Evolutionary conservation across 2,797 vertebrate genomes (phyloP).

Genomic region (Gambusia yucatana): DNA sequence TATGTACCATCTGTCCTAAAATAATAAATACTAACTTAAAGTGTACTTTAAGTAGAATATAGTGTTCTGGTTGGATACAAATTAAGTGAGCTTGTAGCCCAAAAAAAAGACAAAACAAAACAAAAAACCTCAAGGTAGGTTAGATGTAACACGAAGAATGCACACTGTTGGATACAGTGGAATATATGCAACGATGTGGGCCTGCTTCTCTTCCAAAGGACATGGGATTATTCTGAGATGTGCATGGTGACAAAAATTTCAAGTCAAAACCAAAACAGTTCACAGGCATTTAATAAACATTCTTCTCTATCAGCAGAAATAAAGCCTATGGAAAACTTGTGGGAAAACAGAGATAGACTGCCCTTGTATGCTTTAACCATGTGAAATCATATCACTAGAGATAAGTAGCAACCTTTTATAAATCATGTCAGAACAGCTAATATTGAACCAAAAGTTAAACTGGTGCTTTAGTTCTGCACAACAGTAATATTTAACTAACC

Average conservation of each 20-base stretch:
- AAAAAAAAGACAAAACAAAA: no score
- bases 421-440: background rate
- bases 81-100: background rate
- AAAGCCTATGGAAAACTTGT: background rate
- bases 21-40: background rate
- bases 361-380: background rate
- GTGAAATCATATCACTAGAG: background rate
- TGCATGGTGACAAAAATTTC: background rate
- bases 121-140: background rate
- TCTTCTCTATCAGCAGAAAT: background rate
- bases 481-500: slow-evolving; percentile 14
- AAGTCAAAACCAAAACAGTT: background rate
- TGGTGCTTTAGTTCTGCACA: background rate
- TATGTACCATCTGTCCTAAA: background rate
- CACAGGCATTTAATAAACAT: background rate
- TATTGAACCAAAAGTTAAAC: background rate
- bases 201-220: background rate
- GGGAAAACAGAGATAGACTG: background rate
- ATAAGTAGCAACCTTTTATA: background rate
- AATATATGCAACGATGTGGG: background rate
- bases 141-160: background rate
- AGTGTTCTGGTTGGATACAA: background rate
- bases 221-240: background rate
- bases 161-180: background rate
- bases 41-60: background rate